These are phyloP conservation scores for Lepidochrysops patricia DNA, from an alignment of 2,888 invertebrate genomes.

Conservation along the genomic window DNA sequence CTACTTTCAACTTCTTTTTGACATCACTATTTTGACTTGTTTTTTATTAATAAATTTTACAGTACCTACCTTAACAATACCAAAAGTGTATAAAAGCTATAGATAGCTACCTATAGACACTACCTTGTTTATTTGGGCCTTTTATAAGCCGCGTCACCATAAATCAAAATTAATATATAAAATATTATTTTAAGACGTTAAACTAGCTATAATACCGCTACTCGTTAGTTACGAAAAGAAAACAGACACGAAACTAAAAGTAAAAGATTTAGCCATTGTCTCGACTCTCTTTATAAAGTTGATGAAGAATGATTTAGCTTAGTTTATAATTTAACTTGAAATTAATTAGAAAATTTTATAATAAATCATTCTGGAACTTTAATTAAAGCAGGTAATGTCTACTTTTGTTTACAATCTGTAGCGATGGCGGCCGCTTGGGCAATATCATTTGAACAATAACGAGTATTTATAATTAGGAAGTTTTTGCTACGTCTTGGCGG, in stretches of 20 bases:
- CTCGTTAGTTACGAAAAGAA: neutral
- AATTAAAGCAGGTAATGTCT: constrained; percentile 29
- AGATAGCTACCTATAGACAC: too few species aligned
- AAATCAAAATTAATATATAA: too few species aligned
- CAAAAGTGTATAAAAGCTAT: too few species aligned
- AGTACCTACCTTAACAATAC: too few species aligned
- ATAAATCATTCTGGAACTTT: constrained; percentile 30
- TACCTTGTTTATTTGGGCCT: too few species aligned
- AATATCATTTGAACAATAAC: constrained; percentile 29
- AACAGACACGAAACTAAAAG: neutral
- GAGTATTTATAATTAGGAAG: constrained; percentile 29
- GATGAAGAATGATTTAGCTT: constrained; percentile 27
- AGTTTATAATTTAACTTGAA: constrained; percentile 29
- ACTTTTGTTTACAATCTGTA: constrained; percentile 27
- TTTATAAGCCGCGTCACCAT: too few species aligned
- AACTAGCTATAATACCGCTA: neutral
- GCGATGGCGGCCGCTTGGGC: constrained; percentile 25
- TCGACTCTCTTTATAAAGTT: constrained; percentile 20
- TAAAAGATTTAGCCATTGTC: constrained; percentile 21
- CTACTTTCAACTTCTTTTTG: neutral
- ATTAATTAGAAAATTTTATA: constrained; percentile 30
- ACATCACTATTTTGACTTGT: neutral
- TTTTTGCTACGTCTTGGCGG: constrained; percentile 35
- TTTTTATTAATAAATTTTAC: neutral
- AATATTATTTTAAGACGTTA: too few species aligned